Base-by-base conservation (phyloP, 2,888 invertebrate genomes). In the Tuberolachnus salignus region DNA sequence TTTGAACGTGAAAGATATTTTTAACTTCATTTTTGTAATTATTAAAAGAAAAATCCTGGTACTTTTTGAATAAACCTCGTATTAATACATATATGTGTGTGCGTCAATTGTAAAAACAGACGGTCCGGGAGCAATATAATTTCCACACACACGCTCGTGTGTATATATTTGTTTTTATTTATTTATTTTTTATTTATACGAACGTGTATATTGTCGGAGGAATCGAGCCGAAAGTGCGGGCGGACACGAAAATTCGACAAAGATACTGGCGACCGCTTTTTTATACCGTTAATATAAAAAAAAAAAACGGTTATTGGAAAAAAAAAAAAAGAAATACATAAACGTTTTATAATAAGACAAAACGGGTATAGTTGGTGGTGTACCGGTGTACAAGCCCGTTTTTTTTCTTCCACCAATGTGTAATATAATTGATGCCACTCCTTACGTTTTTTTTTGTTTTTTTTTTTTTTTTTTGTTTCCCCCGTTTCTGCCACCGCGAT, bases 231-330 rank as follows among this genome's bases (percentile, higher is more conserved):
- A 21, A 3, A 23, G 51, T 19, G 67, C 14, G 26, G 1, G 67
- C 13, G 19, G 42, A 14, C 16, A 53, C n/a, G 42, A 70, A 61
- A 55, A 70, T 70, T 16, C 55, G n/a, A n/a, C n/a, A n/a, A n/a
- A 34, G 34, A 34, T 34, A 34, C 34, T 6, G 3, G 34, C 23
- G n/a, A 6, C 16, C 55, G 44, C 16, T 9, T 70, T 55, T 70
- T n/a, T n/a, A n/a, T 55, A 70, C 55, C 55, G 70, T 70, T 44
- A 70, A 70, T 55, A 55, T n/a, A n/a, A n/a, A n/a, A n/a, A n/a
- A n/a, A n/a, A n/a, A 21, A 34, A 55, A 69, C 16, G 21, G 0
- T 9, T 34, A 34, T 4, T 34, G 34, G 34, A 34, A 34, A 34
- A 34, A 34, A 6, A 34, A 21, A 53, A 14, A 53, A 55, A 51